Evolutionary conservation across 2,797 vertebrate species (phyloP), one percentile per base, ranked within the genome.

Genomic region (Microchirus variegatus): DNA sequence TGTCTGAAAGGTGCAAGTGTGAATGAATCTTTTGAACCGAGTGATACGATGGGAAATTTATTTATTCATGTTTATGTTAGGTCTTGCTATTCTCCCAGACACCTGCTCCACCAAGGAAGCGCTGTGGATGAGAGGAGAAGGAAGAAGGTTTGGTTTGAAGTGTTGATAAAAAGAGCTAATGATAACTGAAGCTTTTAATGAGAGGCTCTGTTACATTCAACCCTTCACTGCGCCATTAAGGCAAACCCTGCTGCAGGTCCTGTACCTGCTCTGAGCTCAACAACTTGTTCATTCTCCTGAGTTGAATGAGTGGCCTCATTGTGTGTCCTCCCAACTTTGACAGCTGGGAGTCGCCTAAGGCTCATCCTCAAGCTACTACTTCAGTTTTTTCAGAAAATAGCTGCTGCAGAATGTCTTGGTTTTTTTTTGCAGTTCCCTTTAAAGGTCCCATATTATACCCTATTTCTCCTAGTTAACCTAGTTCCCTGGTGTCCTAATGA

Each of bases 301-400:
- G 36, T n/a, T 13, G 12, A 84, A 81, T 77, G 65, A 89, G 68
- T 67, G 80, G 73, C 84, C 77, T 86, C 73, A 70, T 75, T 74
- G 74, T 81, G 65, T 70, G 67, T 85, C 78, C 67, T 74, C 63
- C 77, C 55, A 74, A 81, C 87, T 87, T 83, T 90, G 87, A 90
- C 86, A 89, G 86, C 75, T 70, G 75, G 81, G 80, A 87, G 75
- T 67, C 0, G 89, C 90, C 90, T 91, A 67, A 62, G 91, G 88
- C 89, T 84, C 81, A 53, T 88, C 91, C 88, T 73, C 69, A 79
- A 91, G 89, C 86, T 75, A 89, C 73, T 48, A 71, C 75, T 70
- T 85, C 71, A 51, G 52, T 81, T 73, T 83, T 83, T 51, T 78
- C 63, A 73, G 73, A 82, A 75, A 71, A 36, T 65, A 80, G 74